Conservation (phyloP, 2,113 vertebrate species). For the Gyps fulvus region DNA sequence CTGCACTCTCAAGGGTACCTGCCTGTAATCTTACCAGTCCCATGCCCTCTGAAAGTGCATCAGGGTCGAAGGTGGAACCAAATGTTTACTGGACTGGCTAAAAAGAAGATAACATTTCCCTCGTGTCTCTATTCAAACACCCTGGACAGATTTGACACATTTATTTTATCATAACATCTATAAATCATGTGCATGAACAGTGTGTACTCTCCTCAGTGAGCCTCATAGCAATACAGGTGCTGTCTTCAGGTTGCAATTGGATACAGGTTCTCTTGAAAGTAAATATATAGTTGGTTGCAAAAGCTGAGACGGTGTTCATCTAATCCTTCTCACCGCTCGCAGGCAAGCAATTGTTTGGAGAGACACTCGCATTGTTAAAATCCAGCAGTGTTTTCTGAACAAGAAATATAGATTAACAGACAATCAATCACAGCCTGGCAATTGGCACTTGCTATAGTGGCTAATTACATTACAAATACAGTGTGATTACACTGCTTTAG, state of each 20-base stretch:
- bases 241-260: not conserved
- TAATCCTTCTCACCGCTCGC: not conserved
- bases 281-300: not conserved
- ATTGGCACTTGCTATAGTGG: not conserved
- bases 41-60: not conserved
- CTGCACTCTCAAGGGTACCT: not conserved
- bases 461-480: not conserved
- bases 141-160: not conserved
- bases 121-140: not conserved
- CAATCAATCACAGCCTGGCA: not conserved
- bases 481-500: not conserved
- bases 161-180: not conserved
- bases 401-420: not conserved
- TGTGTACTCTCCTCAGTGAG: not conserved
- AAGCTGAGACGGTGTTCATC: not conserved
- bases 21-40: not conserved
- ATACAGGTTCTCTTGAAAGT: not conserved
- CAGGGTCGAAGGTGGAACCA: not conserved
- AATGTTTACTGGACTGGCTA: not conserved
- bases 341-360: not conserved
- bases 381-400: not conserved
- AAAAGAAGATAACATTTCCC: not conserved
- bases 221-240: accelerated
- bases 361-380: not conserved
- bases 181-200: not conserved